Base-by-base conservation (phyloP, 2,113 vertebrate species). In the Trichechus manatus region DNA sequence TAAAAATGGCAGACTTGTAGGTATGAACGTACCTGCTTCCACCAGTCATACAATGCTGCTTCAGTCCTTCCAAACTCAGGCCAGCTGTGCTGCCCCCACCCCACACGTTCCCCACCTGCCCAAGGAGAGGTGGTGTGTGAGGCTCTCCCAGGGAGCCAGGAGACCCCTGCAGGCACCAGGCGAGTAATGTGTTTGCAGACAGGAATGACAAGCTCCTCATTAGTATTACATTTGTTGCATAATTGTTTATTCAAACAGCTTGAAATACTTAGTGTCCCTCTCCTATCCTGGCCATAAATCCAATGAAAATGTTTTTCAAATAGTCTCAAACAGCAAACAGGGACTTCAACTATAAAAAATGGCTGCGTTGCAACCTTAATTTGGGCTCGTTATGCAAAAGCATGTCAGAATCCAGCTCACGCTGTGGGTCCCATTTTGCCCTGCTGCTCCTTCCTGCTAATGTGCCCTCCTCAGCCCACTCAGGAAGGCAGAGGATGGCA, bases 221-320 rank as follows among this genome's bases (percentile, higher is more conserved):
- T 98, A 98, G 96, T 96, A 98, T 98, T 97, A 89, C 94, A 98
- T 97, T 91, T 63, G 63, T n/a, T 91, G 79, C 78, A 96, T 96
- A 97, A 97, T 87, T 98, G 97, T 97, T 98, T 97, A 97, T 97
- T 97, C 96, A 93, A 98, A 98, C 95, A 96, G 92, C 94, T 97
- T 97, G 97, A 98, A 97, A 97, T 97, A 96, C 90, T 96, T 97
- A 94, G 95, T 84, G 94, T 89, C 96, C 92, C 94, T 97, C 63
- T 97, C 82, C 92, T 95, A 68, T 64, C 17, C 63, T 94, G 84
- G 79, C 92, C 93, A 97, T 97, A 97, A 98, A 97, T 98, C 63
- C 86, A 81, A 50, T 15, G 86, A 86, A 97, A 98, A 95, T 96
- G 96, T 64, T 91, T 97, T 97, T 83, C 97, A 97, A 97, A 97